Evolutionary conservation across 2,797 vertebrate species (phyloP).

Genomic region (Chelmon rostratus): DNA sequence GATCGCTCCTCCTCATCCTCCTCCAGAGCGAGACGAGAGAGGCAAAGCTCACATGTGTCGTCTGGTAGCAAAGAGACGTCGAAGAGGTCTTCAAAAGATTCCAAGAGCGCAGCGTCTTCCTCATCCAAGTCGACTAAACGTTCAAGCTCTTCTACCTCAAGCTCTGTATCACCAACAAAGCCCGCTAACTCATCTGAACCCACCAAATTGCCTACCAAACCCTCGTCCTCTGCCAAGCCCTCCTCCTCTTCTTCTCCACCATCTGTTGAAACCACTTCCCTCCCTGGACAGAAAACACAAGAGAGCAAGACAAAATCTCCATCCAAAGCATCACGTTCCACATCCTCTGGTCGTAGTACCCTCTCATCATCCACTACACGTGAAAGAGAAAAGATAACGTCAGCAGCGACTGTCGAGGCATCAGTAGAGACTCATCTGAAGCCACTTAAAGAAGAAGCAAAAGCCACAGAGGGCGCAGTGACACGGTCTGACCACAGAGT

Average conservation of each 20-base stretch:
- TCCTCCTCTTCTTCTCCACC: not conserved
- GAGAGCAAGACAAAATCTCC: slow-evolving; percentile 34
- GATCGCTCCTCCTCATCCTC: not conserved
- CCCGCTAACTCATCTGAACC: slow-evolving; percentile 16
- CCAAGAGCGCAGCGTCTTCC: slow-evolving; percentile 8
- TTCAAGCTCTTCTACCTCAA: not conserved
- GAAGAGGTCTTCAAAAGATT: not conserved
- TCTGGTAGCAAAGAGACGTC: slow-evolving; percentile 11
- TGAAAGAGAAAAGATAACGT: not conserved
- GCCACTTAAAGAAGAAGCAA: slow-evolving; percentile 37
- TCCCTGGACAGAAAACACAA: slow-evolving; percentile 33
- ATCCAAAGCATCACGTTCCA: not conserved
- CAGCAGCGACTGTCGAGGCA: slow-evolving; percentile 12
- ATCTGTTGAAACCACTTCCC: not conserved
- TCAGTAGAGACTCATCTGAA: slow-evolving; percentile 18
- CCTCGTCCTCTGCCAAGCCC: slow-evolving; percentile 4
- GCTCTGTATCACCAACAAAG: slow-evolving; percentile 9
- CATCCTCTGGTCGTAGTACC: not conserved
- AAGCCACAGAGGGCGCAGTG: slow-evolving; percentile 13
- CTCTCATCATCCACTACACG: not conserved
- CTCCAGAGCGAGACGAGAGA: slow-evolving; percentile 8
- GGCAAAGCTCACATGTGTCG: not conserved
- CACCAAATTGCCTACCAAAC: slow-evolving; percentile 13
- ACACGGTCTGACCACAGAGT: slow-evolving; percentile 38
- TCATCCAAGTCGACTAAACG: slow-evolving; percentile 28